Base-by-base conservation (phyloP, 2,888 invertebrate genomes). In the Pseudococcus longispinus region DNA sequence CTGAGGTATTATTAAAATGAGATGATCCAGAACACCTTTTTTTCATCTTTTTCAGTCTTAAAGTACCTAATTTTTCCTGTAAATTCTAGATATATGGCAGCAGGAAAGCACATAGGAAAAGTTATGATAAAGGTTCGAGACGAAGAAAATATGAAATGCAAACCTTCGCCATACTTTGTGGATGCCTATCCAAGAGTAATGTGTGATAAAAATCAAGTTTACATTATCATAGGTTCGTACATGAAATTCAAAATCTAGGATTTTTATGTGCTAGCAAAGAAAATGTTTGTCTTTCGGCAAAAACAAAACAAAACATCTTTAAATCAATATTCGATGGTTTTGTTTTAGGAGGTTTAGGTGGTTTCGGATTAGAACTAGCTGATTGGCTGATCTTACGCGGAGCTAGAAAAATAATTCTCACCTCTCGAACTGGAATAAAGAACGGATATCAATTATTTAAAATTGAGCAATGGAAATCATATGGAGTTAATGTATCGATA, bases 81-180 rank as follows among this genome's bases (percentile, higher is more conserved):
- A 37, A 37, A 37, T 85, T 85, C 29, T 51, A 92, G 93, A 86
- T 90, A 87, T 88, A 92, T 94, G 91, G 92, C 93, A 0, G 91
- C 92, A 20, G 94, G 96, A 29, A 95, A 96, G 90, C 96, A 97
- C 90, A 94, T 95, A 84, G 96, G 96, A 74, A 97, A 97, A 92
- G 94, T 93, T 0, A 90, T 93, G 70, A 89, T 93, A 18, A 92
- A 92, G 89, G 91, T 93, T 6, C 91, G 92, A 20, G 88, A 89
- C 6, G 92, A 93, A 1, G 92, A 92, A 88, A 91, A 92, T 5
- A 55, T 55, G 4, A n/a, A 85, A 23, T 18, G 51, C 11, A 37
- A 46, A 15, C 88, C 89, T 26, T 65, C 23, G 32, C 84, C 87
- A 9, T n/a, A 84, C 15, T 83, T 88, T n/a, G 90, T 91, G 44